Evolutionary conservation across 2,888 invertebrate species (phyloP), one percentile per base, ranked within the genome.

Genomic region (Volucella inanis): DNA sequence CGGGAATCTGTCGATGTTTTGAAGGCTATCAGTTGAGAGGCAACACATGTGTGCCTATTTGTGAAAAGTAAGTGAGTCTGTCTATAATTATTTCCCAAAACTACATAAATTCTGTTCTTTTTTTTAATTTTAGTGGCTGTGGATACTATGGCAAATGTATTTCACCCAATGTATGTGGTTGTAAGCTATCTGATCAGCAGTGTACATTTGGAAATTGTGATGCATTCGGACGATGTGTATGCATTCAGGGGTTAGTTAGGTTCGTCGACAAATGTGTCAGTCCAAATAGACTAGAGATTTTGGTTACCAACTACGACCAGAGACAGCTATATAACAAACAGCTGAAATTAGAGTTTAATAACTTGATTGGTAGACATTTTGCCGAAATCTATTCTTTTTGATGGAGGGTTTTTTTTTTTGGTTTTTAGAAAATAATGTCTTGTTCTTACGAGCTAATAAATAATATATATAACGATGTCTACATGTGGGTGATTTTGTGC

Each of bases 1-100:
- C 95, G 0, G 94, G 94, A 59, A 90, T 93, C 1, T 95, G 95
- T 89, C 92, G 91, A 49, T 95, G 95, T 88, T 92, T 92, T n/a
- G 89, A 92, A 12, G 95, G 94, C 0, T 95, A 92, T 87, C 90
- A 91, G 14, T 90, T 92, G 61, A 78, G 74, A 2, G 89, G 87
- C 18, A 86, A 83, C 47, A 88, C 87, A 38, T 93, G 93, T 81
- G 87, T 88, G 47, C 92, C 92, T 0, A 88, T 89, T 31, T 93
- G 93, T 86, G 87, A 88, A 22, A 87, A 87, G 91, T 91, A 62
- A 88, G 89, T 87, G 6, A 2, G 11, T 9, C 2, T 15, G 8
- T 43, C 6, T 4, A 64, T 11, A 14, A 8, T 3, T 10, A 10
- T 18, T 10, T 14, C 6, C 6, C 31, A 31, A 1, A 8, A 3